A percentile compares a stretch with the other conserved stretches of the same genome.
These are phyloP conservation scores for Drosophila tanythrix DNA, from an alignment of 2,888 invertebrate species.

Conservation along the genomic window DNA sequence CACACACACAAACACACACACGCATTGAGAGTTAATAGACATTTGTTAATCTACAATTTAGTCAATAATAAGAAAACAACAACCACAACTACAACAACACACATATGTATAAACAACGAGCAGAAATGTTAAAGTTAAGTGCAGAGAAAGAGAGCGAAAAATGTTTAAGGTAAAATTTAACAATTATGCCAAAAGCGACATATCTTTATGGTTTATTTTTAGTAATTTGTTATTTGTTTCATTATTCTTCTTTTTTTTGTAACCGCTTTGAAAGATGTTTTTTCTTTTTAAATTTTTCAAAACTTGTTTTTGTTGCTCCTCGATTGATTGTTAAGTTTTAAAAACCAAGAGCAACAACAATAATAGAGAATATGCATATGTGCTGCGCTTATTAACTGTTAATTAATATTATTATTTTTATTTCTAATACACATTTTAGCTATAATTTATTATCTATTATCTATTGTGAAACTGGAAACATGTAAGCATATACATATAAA, in stretches of 20 bases:
- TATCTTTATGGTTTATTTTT: conserved; percentile 22
- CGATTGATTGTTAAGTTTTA: conserved; percentile 58
- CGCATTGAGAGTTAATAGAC: conserved; percentile 62
- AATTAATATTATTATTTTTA: conserved; percentile 70
- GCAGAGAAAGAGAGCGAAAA: conserved; percentile 16
- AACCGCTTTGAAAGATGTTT: conserved; percentile 26
- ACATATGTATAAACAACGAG: conserved; percentile 30
- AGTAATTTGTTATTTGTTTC: conserved; percentile 22
- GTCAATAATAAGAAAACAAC: conserved; percentile 68
- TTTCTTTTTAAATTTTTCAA: conserved; percentile 10
- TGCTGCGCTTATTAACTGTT: conserved; percentile 73
- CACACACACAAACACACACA: conserved; percentile 9
- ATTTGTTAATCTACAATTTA: conserved; percentile 78
- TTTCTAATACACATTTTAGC: conserved; percentile 65
- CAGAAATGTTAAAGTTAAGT: conserved; percentile 33
- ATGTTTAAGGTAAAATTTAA: conserved; percentile 42
- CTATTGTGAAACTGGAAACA: conserved; percentile 61
- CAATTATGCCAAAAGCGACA: conserved; percentile 12
- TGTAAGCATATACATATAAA: conserved; percentile 51
- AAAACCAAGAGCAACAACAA: conserved; percentile 30
- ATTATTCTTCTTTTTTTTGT: conserved; percentile 31
- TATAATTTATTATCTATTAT: conserved; percentile 70
- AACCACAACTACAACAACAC: conserved; percentile 27
- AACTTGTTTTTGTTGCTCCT: conserved; percentile 40
- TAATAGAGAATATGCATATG: conserved; percentile 27